Evolutionary conservation across 2,113 vertebrate genomes (phyloP).

Genomic region (Sturnus vulgaris): DNA sequence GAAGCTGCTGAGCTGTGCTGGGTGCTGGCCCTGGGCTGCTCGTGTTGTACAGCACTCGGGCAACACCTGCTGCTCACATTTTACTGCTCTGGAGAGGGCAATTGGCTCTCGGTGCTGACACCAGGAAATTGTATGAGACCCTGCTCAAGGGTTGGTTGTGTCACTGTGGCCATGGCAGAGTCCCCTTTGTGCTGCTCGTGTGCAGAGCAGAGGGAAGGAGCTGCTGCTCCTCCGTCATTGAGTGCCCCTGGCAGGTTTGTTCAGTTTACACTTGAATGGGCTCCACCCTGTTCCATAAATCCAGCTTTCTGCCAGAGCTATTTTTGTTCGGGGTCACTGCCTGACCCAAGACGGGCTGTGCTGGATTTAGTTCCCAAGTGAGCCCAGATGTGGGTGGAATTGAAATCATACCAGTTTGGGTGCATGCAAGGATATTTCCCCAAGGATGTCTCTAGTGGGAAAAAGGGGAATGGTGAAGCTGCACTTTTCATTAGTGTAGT

Average conservation of each 20-base stretch:
- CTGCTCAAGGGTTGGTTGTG: not conserved
- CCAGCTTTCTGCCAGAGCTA: constrained; percentile 20
- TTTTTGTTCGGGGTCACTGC: constrained; percentile 38
- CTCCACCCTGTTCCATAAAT: constrained; percentile 15
- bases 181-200: rapidly evolving
- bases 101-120: not conserved
- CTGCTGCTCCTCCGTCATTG: rapidly evolving
- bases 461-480: not conserved
- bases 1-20: not conserved
- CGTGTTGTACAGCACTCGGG: rapidly evolving
- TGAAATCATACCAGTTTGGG: not conserved
- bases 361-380: constrained; percentile 41
- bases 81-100: not conserved
- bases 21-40: not conserved
- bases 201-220: not conserved
- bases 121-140: not conserved
- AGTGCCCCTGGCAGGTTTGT: not conserved
- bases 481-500: not conserved
- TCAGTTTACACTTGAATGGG: not conserved
- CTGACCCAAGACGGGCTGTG: constrained; percentile 29
- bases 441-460: constrained; percentile 15
- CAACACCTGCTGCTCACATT: not conserved
- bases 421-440: constrained; percentile 40
- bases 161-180: not conserved
- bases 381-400: constrained; percentile 56